phyloP scores from a whole-genome alignment of 2,888 invertebrate genomes.

The Cheilosia impressa region DNA sequence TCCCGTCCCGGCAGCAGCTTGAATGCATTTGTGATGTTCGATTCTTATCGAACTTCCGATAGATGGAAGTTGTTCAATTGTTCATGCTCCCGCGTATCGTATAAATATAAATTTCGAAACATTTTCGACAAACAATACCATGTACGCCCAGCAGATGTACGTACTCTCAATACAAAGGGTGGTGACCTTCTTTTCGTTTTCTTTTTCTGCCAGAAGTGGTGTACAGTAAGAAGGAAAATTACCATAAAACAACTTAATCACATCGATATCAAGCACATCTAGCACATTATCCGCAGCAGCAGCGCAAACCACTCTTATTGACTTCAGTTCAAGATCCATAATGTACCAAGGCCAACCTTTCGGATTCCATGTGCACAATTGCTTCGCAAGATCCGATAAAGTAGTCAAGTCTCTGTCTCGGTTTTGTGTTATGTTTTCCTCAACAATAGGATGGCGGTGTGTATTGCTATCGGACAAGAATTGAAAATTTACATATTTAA shows the following conservation, averaged over 20 bases:
- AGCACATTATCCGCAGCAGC: slow-evolving; percentile 28
- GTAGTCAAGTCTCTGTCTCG: slow-evolving; percentile 26
- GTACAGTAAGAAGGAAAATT: slow-evolving; percentile 48
- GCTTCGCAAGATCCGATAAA: slow-evolving; percentile 66
- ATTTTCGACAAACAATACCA: slow-evolving; percentile 2
- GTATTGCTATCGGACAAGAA: slow-evolving; percentile 12
- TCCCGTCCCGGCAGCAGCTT: not conserved
- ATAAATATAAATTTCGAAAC: slow-evolving; percentile 5
- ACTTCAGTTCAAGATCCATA: slow-evolving; percentile 57
- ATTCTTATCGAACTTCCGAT: slow-evolving; percentile 64
- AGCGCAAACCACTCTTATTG: slow-evolving; percentile 19
- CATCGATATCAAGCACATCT: slow-evolving; percentile 54
- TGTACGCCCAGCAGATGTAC: not conserved
- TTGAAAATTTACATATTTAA: slow-evolving; percentile 62
- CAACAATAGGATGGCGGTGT: slow-evolving; percentile 25
- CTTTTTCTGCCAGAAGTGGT: slow-evolving; percentile 16
- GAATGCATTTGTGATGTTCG: slow-evolving; percentile 52
- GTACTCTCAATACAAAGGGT: slow-evolving; percentile 26
- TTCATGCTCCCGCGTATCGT: not conserved
- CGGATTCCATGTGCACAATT: slow-evolving; percentile 64
- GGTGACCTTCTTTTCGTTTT: slow-evolving; percentile 48
- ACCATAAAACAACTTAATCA: slow-evolving; percentile 72
- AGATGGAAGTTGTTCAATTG: slow-evolving; percentile 10
- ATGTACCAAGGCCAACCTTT: slow-evolving; percentile 64
- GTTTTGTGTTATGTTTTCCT: slow-evolving; percentile 39